Evolutionary conservation across 2,797 vertebrate genomes (phyloP).

Genomic region (Halcyon leucocephala): DNA sequence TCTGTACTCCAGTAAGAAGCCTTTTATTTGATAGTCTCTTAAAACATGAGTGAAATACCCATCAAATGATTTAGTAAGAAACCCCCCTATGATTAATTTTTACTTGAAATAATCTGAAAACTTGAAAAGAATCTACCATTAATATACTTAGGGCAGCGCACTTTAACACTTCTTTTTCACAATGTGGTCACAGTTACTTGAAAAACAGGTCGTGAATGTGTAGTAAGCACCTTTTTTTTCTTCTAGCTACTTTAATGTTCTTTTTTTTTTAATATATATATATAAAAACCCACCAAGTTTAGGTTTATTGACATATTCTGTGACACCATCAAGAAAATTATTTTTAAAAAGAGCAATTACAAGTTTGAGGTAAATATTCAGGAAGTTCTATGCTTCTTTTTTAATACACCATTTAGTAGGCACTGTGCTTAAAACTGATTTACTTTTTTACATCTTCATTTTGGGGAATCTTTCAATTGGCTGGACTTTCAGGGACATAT

Average conservation of each 20-base stretch:
- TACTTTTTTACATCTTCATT: accelerated
- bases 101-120: neutral
- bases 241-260: too few relatives aligned
- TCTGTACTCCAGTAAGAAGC: neutral
- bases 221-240: accelerated
- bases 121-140: neutral
- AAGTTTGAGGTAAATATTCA: neutral
- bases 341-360: neutral
- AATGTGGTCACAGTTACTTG: neutral
- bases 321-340: neutral
- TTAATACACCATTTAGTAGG: neutral
- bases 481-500: neutral
- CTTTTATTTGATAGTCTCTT: neutral
- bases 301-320: neutral
- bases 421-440: accelerated
- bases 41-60: neutral
- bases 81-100: neutral
- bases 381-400: neutral
- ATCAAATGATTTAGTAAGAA: neutral
- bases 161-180: neutral
- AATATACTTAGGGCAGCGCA: neutral
- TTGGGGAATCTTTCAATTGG: neutral
- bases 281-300: neutral
- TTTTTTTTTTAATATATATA: neutral
- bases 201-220: neutral